Evolutionary conservation across 2,888 invertebrate species (phyloP), one percentile per base, ranked within the genome.

Genomic region (Drosophila emarginata): DNA sequence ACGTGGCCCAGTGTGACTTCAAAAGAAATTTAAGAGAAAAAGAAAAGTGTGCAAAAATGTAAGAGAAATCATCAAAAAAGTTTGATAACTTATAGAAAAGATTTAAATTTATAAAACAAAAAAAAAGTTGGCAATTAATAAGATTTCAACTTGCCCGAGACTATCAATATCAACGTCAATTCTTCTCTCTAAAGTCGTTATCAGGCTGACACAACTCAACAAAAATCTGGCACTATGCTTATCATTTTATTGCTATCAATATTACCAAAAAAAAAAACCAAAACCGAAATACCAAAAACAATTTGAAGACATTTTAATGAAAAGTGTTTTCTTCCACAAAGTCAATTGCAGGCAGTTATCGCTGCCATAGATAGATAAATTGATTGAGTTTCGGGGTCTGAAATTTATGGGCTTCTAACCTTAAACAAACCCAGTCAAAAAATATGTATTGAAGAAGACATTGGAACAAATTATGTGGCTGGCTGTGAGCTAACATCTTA

Each of bases 161-260:
- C 23, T 23, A 66, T 72, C 66, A 70, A 72, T 73, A 37, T 58
- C 37, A 39, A 39, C 21, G 15, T 12, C 45, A 45, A 45, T 21
- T 45, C 11, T 39, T 39, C 39, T 14, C 45, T 45, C 45, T 1
- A 18, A 11, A 14, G 1, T 12, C 45, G 45, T 45, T 45, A 45
- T 45, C 45, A 45, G 40, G 72, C 72, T 72, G 72, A 53, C 72
- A 64, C 57, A 67, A 45, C 37, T 64, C 15, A 57, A 23, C 26
- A 70, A 64, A 70, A 70, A 77, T 70, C 76, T 81, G 81, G 79
- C 82, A 85, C 76, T 81, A 81, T 28, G 66, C 83, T 87, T 82
- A 87, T 82, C 88, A 82, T 58, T 82, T 82, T 82, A 82, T 87
- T 87, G 88, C 81, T 87, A 82, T 82, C 80, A 86, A 80, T 58